Evolutionary conservation across 2,888 invertebrate genomes (phyloP).

Genomic region (Xestia sexstrigata): DNA sequence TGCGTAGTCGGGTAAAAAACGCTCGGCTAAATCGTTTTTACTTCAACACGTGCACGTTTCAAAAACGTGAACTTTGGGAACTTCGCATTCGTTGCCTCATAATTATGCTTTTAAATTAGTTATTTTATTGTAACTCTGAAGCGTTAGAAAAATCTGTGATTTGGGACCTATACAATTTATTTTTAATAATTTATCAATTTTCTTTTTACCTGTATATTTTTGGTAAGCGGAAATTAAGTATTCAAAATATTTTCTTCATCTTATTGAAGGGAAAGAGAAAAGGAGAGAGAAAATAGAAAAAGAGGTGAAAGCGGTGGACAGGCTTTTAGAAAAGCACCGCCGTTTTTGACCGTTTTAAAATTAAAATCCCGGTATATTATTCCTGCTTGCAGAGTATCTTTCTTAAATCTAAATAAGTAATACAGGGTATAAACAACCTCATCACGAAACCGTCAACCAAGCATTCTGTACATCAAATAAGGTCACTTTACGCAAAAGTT

Average conservation of each 20-base stretch:
- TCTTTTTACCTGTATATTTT: too few species aligned
- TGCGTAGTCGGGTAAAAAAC: constrained; percentile 29
- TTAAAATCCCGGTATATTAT: background rate
- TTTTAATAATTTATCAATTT: too few species aligned
- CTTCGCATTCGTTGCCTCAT: background rate
- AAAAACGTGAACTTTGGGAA: constrained; percentile 19
- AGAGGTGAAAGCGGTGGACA: background rate
- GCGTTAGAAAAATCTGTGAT: too few species aligned
- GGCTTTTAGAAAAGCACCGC: background rate
- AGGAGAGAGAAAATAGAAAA: background rate
- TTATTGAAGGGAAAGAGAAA: background rate
- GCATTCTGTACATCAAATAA: too few species aligned
- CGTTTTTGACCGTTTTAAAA: too few species aligned
- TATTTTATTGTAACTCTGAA: background rate
- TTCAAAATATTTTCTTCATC: background rate
- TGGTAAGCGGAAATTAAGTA: too few species aligned
- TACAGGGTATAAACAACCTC: too few species aligned
- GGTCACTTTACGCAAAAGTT: too few species aligned
- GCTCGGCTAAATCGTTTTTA: background rate
- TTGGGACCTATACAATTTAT: too few species aligned
- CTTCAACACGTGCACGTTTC: background rate
- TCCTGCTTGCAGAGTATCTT: background rate
- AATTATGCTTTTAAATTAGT: constrained; percentile 1
- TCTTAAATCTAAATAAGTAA: background rate
- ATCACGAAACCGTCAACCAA: too few species aligned